Percentiles rank a stretch among this genome's conserved stretches.
Conservation (phyloP, 2,888 invertebrate species). For the Druceiella hillmani region DNA sequence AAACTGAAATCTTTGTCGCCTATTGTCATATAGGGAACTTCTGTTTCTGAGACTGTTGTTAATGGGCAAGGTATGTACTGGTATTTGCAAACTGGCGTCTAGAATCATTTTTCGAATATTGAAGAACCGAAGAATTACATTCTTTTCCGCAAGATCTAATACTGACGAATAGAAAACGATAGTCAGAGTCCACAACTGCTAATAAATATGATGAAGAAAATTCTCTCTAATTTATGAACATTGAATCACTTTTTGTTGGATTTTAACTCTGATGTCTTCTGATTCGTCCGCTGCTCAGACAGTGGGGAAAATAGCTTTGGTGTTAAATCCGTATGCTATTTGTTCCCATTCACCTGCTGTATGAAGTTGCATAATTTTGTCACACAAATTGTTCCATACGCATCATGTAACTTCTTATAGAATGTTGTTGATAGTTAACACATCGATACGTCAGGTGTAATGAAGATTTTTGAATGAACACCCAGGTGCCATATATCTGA, state of each 20-base stretch:
- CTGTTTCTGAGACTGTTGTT: no score
- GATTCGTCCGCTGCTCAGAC: slow-evolving; percentile 21
- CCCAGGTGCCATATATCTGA: slow-evolving; percentile 21
- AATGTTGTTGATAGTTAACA: slow-evolving; percentile 20
- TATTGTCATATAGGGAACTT: no score
- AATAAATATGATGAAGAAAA: no score
- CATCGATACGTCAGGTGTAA: slow-evolving; percentile 21
- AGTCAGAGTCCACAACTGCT: no score
- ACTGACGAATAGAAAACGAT: no score
- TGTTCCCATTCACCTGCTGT: slow-evolving; percentile 19
- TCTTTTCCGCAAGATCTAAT: no score
- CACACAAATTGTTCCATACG: no score
- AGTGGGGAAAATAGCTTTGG: slow-evolving; percentile 17
- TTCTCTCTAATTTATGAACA: slow-evolving; percentile 22
- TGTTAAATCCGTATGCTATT: slow-evolving; percentile 18
- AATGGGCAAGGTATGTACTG: no score
- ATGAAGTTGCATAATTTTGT: slow-evolving; percentile 20
- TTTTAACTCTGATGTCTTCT: slow-evolving; percentile 22
- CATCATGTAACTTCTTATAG: slow-evolving; percentile 21
- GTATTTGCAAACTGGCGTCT: no score
- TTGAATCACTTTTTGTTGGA: slow-evolving; percentile 20
- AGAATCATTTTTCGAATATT: no score
- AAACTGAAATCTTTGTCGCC: no score
- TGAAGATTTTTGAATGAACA: slow-evolving; percentile 21
- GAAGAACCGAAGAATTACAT: no score